Conservation (phyloP, 2,888 invertebrate genomes). For the Lasioglossum malachurum region DNA sequence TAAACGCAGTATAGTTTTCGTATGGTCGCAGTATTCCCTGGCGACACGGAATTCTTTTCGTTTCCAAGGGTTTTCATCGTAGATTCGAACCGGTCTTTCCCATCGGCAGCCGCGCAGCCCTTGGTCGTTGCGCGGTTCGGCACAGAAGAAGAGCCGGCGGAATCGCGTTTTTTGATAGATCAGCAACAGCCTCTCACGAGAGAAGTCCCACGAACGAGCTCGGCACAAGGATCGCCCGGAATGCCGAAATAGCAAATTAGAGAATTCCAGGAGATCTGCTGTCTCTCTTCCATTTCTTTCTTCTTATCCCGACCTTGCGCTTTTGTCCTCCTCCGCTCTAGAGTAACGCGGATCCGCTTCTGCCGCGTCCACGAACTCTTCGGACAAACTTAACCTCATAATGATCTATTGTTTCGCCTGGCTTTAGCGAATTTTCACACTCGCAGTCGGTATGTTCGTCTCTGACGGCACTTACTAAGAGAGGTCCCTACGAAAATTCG, state of each 20-base stretch:
- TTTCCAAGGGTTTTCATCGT: constrained; percentile 42
- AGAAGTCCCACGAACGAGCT: constrained; percentile 79
- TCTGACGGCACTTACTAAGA: background rate
- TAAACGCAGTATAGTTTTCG: background rate
- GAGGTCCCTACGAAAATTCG: background rate
- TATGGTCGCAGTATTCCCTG: background rate
- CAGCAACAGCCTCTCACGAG: constrained; percentile 77
- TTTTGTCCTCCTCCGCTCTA: constrained; percentile 35
- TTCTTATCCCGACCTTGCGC: constrained; percentile 32
- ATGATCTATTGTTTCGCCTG: constrained; percentile 37
- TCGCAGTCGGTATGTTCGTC: background rate
- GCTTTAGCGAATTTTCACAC: constrained; percentile 10
- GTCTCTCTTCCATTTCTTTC: constrained; percentile 47
- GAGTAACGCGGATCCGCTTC: constrained; percentile 22
- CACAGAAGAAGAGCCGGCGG: constrained; percentile 69
- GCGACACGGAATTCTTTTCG: constrained; percentile 19
- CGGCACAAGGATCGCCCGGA: constrained; percentile 79
- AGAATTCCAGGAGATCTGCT: constrained; percentile 79
- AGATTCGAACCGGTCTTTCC: constrained; percentile 53
- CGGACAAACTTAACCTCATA: constrained; percentile 36
- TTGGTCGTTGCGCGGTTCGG: constrained; percentile 43
- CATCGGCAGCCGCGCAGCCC: constrained; percentile 31
- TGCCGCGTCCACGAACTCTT: background rate
- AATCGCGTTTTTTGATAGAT: constrained; percentile 83
- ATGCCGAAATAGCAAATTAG: constrained; percentile 84